phyloP scores from a whole-genome alignment of 2,888 invertebrate genomes.

The Nemurella pictetii region DNA sequence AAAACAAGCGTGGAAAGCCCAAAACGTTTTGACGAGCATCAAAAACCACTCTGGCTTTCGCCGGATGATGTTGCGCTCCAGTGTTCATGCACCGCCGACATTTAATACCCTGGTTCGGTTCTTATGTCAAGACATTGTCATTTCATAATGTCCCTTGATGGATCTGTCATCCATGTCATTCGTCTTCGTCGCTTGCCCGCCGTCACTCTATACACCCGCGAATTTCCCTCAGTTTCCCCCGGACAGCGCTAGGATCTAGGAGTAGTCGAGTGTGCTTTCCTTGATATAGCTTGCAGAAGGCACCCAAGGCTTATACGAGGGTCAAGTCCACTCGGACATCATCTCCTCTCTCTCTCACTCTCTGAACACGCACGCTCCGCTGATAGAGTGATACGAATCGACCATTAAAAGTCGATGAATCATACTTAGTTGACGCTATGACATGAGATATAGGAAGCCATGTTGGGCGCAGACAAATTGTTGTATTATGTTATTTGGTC shows the following conservation, averaged over 20 bases:
- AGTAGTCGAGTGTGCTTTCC: not conserved
- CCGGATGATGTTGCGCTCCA: not conserved
- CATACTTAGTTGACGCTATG: constrained; percentile 16
- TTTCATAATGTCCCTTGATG: not conserved
- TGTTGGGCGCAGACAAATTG: not conserved
- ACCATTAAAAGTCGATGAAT: constrained; percentile 14
- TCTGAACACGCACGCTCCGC: not conserved
- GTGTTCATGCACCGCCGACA: not conserved
- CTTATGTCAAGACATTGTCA: not conserved
- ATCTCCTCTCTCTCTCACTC: not conserved
- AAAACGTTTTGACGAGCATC: not conserved
- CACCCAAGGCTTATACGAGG: not conserved
- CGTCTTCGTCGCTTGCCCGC: not conserved
- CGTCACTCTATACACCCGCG: not conserved
- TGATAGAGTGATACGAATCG: constrained; percentile 23
- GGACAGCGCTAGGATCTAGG: not conserved
- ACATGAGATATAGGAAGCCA: not conserved
- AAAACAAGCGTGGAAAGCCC: not conserved
- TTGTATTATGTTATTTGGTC: not conserved
- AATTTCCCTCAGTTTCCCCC: not conserved
- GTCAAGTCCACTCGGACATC: not conserved
- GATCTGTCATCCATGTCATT: not conserved
- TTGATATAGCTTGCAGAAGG: not conserved
- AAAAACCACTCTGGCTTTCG: not conserved
- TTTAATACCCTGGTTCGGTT: not conserved